Percentiles rank a stretch among this genome's conserved stretches.
Evolutionary conservation across 2,888 invertebrate genomes (phyloP).

Genomic region (Lymantria dispar): DNA sequence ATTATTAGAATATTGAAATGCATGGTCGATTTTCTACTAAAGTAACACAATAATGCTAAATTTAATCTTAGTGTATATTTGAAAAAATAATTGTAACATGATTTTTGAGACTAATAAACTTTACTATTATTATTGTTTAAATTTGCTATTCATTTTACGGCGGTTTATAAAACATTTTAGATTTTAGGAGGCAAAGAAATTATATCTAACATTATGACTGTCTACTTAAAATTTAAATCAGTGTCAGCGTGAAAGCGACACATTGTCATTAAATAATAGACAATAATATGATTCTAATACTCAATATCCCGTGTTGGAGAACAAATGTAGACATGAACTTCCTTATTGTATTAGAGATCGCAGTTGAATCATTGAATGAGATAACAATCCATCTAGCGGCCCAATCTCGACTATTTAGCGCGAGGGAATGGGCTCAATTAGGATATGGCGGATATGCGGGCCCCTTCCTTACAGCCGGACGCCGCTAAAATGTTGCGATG

Average conservation of each 20-base stretch:
- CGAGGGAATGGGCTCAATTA: constrained; percentile 77
- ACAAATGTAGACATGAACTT: constrained; percentile 61
- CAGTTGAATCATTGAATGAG: constrained; percentile 68
- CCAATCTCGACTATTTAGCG: constrained; percentile 77
- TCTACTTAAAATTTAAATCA: constrained; percentile 31
- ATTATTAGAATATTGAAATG: no score
- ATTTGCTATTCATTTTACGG: no score
- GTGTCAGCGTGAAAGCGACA: constrained; percentile 27
- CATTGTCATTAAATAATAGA: constrained; percentile 38
- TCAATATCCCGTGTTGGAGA: constrained; percentile 56
- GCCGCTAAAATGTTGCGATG: constrained; percentile 45
- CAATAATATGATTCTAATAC: constrained; percentile 45
- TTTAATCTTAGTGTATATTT: no score
- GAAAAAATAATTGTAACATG: no score
- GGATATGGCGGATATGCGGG: constrained; percentile 78
- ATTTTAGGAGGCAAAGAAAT: constrained; percentile 2
- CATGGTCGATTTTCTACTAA: no score
- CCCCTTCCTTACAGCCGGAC: constrained; percentile 59
- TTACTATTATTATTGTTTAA: no score
- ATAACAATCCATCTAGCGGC: constrained; percentile 66
- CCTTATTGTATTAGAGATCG: constrained; percentile 70
- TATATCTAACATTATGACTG: constrained; percentile 18
- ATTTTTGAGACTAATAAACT: no score
- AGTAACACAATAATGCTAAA: no score
- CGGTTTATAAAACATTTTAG: no score